Evolutionary conservation across 1,140 invertebrate genomes (phyloP), one percentile per base, ranked within the genome.

Genomic region (Zaprionus ghesquierei): DNA sequence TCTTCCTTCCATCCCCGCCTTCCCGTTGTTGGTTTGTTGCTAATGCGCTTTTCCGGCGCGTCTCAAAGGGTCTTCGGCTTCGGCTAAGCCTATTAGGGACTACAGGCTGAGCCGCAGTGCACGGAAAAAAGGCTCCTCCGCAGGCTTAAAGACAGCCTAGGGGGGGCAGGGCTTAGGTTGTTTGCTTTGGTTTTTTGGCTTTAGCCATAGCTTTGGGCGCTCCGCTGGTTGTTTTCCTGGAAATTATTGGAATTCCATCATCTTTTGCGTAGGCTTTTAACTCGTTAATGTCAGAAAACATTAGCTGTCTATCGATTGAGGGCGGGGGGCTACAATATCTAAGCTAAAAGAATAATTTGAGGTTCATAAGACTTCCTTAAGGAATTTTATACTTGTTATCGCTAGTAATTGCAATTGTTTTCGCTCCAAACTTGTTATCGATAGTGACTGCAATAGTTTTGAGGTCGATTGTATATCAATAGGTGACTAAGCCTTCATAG

Each of bases 61-160:
- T 41, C 59, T 25, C 59, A 50, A 31, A 66, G 41, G 51, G 58
- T 22, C 50, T 56, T 69, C 66, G 61, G 51, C 51, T 56, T 23
- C 18, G 31, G 41, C 15, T 63, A 74, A 74, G 66, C 71, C 71
- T 74, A 62, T 74, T 74, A 74, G 22, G 38, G 33, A 31, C 56
- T 41, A 53, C 55, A 46, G 44, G 35, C 12, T 41, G 18, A 44
- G n/a, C 55, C 20, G 9, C 22, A 41, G 22, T 33, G 1, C 0
- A n/a, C n/a, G n/a, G n/a, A 29, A 2, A 25, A 25, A 25, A 1
- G 18, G 22, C 35, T 18, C 49, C 23, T 13, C 12, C 10, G 49
- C 49, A n/a, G 41, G 41, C 33, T 51, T 64, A 41, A 63, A 23
- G 23, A 35, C 35, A n/a, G 27, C 13, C 23, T 55, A 55, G 51